Percentiles rank a stretch among this genome's conserved stretches.
These are phyloP conservation scores for Macrochelys suwanniensis DNA, from an alignment of 2,797 vertebrate species.

Conservation along the genomic window DNA sequence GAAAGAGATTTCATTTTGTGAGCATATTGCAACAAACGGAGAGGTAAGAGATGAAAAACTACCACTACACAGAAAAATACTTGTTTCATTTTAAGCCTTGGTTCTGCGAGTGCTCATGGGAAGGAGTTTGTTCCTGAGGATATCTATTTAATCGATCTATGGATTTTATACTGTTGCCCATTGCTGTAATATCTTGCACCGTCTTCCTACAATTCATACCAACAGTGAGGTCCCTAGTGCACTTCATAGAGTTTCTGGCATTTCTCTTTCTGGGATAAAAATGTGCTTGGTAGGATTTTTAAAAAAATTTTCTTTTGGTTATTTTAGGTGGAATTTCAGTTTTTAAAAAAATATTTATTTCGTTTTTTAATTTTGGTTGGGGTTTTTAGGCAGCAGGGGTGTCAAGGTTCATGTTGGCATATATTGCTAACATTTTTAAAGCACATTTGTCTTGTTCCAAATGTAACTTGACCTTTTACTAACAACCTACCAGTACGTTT, in stretches of 20 bases:
- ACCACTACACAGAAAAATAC: conserved; percentile 38
- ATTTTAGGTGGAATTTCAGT: neutral
- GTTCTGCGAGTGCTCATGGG: conserved; percentile 56
- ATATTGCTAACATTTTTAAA: neutral
- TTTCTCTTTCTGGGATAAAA: conserved; percentile 6
- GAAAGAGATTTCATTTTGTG: conserved; percentile 58
- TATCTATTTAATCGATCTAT: conserved; percentile 58
- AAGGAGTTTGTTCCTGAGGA: conserved; percentile 64
- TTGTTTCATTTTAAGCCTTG: conserved; percentile 60
- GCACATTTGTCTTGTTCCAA: neutral
- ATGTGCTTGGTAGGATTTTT: neutral
- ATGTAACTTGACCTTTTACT: neutral
- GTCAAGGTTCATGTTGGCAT: neutral
- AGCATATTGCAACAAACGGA: conserved; percentile 36
- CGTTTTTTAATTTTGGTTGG: neutral
- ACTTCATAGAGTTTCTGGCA: conserved; percentile 1
- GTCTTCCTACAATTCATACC: conserved; percentile 45
- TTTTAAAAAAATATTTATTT: neutral
- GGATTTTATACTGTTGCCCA: conserved; percentile 59
- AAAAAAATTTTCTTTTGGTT: neutral
- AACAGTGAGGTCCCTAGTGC: conserved; percentile 33
- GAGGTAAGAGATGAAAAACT: conserved; percentile 68
- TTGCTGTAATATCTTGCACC: conserved; percentile 21
- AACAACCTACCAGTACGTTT: neutral
- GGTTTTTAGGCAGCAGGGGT: neutral